Base-by-base conservation (phyloP, 1,140 invertebrate species). In the Pogonognathellus flavescens region DNA sequence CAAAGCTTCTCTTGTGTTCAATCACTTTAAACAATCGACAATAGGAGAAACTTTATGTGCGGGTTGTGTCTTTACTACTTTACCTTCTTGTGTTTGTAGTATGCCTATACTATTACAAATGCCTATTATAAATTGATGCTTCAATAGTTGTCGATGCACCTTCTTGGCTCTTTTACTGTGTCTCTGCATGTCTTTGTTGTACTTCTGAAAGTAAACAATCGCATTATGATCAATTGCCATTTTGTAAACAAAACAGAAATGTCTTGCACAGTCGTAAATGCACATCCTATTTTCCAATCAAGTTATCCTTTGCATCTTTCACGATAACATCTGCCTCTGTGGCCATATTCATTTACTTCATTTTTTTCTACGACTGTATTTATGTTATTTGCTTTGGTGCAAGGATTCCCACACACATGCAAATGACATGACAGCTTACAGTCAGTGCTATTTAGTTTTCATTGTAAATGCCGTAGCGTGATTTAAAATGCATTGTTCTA, bases 11-110 rank as follows among this genome's bases (percentile, higher is more conserved):
- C 70, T 76, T 76, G 41, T 14, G 53, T 57, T 13, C 41, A 76
- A 76, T 76, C 70, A 76, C 70, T 76, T 76, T 76, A 50, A 76
- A 76, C 70, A 76, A 76, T 76, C 70, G 41, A 76, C 70, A 76
- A 76, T 76, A 76, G 70, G 70, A 76, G 70, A 76, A 76, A 76
- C 70, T 76, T 76, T 76, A 41, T 41, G 70, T n/a, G 70, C 70
- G 70, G 41, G 70, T 76, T 49, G 31, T 16, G 16, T 76, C 16
- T 18, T 49, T 41, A 41, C 31, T 41, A 41, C 31, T 6, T 41
- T 41, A 41, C 31, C 31, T 41, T 3, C 31, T 14, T 57, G 53
- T 57, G 10, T 57, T 14, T 57, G 9, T 57, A 57, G 53, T 57
- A 57, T n/a, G 10, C 53, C n/a, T 57, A n/a, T 10, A 57, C 53